A percentile compares a stretch with the other conserved stretches of the same genome.
phyloP scores from a whole-genome alignment of 2,888 invertebrate genomes.

The Philaethria dido region DNA sequence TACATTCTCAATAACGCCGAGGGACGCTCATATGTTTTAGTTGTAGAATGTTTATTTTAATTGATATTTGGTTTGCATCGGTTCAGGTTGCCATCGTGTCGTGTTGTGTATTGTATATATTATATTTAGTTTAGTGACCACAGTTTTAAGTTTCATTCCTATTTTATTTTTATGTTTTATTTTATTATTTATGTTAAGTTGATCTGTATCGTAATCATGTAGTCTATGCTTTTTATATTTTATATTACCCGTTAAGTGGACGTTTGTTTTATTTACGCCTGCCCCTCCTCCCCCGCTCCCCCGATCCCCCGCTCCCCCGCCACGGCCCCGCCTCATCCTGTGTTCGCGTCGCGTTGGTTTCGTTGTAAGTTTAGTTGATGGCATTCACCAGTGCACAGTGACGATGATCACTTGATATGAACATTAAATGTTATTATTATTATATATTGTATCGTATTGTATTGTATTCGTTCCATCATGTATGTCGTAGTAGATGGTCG shows the following conservation, averaged over 20 bases:
- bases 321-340: no score
- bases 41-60: no score
- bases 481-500: conserved; percentile 16
- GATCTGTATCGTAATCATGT: conserved; percentile 8
- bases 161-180: conserved; percentile 1
- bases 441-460: background rate
- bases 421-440: conserved; percentile 27
- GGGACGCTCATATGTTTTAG: no score
- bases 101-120: no score
- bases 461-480: conserved; percentile 25
- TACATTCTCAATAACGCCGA: no score
- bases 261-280: conserved; percentile 12
- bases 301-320: background rate
- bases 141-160: background rate
- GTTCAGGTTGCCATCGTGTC: no score
- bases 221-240: conserved; percentile 18
- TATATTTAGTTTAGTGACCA: no score
- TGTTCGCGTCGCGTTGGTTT: background rate
- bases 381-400: conserved; percentile 49
- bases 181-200: conserved; percentile 24
- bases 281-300: background rate
- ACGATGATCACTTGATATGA: conserved; percentile 42
- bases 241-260: conserved; percentile 12
- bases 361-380: conserved; percentile 33
- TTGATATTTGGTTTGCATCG: no score